Percentiles rank a stretch among this genome's conserved stretches.
Evolutionary conservation across 1,140 invertebrate genomes (phyloP).

Genomic region (Scaptodrosophila lebanonensis): DNA sequence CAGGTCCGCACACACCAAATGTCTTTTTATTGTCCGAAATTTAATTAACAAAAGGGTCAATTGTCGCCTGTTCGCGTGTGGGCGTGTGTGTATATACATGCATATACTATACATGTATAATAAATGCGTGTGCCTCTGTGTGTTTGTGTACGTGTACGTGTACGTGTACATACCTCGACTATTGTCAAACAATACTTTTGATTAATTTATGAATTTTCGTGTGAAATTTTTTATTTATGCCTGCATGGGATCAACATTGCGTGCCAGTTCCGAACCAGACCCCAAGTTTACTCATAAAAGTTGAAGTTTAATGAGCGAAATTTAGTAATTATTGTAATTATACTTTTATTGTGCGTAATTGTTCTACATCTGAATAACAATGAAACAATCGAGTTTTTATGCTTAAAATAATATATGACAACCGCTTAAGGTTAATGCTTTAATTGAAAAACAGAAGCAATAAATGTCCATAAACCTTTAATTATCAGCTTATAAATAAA

Average conservation of each 20-base stretch:
- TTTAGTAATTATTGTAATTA: constrained; percentile 53
- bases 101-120: no score
- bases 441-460: no score
- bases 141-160: no score
- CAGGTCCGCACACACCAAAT: constrained; percentile 33
- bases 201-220: constrained; percentile 73
- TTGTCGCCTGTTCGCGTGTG: constrained; percentile 55
- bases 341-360: constrained; percentile 52
- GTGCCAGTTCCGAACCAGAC: no score
- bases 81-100: no score
- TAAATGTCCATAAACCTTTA: no score
- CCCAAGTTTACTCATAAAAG: constrained; percentile 26
- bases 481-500: no score
- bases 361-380: constrained; percentile 22
- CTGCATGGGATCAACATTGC: constrained; percentile 37
- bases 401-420: constrained; percentile 29
- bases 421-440: constrained; percentile 10
- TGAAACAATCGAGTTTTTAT: constrained; percentile 9
- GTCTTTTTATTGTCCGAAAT: constrained; percentile 51
- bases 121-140: no score
- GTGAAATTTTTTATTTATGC: constrained; percentile 58
- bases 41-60: constrained; percentile 75
- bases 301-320: constrained; percentile 50
- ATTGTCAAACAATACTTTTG: constrained; percentile 61
- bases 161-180: constrained; percentile 9